Base-by-base conservation (phyloP, 2,888 invertebrate species). In the Carterocephalus palaemon region DNA sequence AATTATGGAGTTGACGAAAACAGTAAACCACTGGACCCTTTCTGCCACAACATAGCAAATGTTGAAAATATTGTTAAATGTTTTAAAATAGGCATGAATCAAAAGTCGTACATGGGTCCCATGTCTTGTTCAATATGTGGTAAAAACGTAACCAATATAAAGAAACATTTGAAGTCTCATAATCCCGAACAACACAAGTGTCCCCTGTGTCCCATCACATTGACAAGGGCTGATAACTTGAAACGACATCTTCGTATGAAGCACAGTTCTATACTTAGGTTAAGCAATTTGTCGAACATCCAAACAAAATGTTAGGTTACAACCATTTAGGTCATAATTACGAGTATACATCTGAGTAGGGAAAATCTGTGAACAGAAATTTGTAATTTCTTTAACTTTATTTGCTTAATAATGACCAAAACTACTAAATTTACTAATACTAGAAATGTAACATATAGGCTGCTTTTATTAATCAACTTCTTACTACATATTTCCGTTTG, bases 121-220 rank as follows among this genome's bases (percentile, higher is more conserved):
- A 89, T 89, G 71, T 78, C 88, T 56, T 92, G 92, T 79, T 82
- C 79, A 53, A 70, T 89, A 56, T 92, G 91, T 75, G 89, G 90
- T 51, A 91, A 92, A 79, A 84, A 87, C 51, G 91, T 92, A 55
- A 89, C 87, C 64, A 91, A 91, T 75, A 81, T 90, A 62, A 91
- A 91, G 88, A 91, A 92, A 65, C 91, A 91, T 65, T 80, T 90
- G 74, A 89, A 90, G 68, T 90, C 90, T 20, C 91, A 91, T 67
- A 88, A 88, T 54, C 90, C 90, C 8, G 89, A 89, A 60, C 88
- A 88, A 59, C 90, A 89, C 66, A 88, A 88, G 61, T 91, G 91
- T 57, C 90, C 91, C 2, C 72, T 89, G 59, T 91, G 90, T 69
- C 88, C 88, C 31, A 89, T 89, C 53, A 86, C 89, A 42, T 88